A percentile compares a stretch with the other conserved stretches of the same genome.
Evolutionary conservation across 2,888 invertebrate genomes (phyloP).

Genomic region (Boloria euphrosyne): DNA sequence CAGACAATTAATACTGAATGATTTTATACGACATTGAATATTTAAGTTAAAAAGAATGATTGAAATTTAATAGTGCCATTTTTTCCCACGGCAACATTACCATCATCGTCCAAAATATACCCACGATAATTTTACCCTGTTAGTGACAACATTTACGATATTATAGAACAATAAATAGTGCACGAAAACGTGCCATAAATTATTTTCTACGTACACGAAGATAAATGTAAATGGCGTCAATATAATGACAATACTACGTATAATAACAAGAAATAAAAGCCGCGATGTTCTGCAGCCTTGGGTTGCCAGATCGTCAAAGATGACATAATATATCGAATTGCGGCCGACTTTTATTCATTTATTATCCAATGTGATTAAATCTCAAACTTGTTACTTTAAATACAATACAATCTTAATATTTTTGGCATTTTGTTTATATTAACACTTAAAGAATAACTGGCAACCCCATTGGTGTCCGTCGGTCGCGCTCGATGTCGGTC

Average conservation of each 20-base stretch:
- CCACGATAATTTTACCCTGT: conserved; percentile 71
- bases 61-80: conserved; percentile 26
- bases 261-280: conserved; percentile 35
- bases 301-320: conserved; percentile 36
- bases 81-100: conserved; percentile 24
- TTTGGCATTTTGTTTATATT: background rate
- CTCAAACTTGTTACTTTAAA: background rate
- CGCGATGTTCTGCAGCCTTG: conserved; percentile 18
- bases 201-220: conserved; percentile 51
- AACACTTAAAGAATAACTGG: background rate
- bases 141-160: conserved; percentile 68
- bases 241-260: conserved; percentile 52
- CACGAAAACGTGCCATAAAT: conserved; percentile 70
- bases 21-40: conserved; percentile 19
- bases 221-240: conserved; percentile 54
- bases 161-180: conserved; percentile 61
- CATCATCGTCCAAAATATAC: conserved; percentile 35
- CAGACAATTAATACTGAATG: conserved; percentile 36
- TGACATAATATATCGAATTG: conserved; percentile 17
- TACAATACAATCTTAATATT: background rate
- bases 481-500: conserved; percentile 32
- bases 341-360: conserved; percentile 1
- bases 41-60: conserved; percentile 15
- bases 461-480: conserved; percentile 30
- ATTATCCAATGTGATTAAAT: no score